These are phyloP conservation scores for Neuroscelio doddi DNA, from an alignment of 2,888 invertebrate species.

Conservation along the genomic window DNA sequence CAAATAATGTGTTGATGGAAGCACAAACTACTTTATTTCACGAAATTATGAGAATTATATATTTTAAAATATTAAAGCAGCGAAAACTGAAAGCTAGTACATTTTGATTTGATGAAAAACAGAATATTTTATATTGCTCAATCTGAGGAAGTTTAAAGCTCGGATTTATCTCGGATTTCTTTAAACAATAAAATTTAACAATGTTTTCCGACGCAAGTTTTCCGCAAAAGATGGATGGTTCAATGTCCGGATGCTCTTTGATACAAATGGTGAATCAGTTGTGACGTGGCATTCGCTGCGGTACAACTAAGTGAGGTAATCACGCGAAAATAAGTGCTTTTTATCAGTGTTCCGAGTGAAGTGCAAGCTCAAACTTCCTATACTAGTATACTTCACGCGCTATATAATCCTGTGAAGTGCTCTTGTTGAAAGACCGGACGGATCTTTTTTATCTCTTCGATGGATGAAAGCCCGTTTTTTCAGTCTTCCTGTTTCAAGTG, in stretches of 20 bases:
- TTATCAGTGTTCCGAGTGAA: conserved; percentile 16
- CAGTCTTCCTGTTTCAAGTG: neutral
- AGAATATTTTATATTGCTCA: too few species aligned
- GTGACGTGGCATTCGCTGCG: neutral
- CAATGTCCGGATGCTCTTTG: neutral
- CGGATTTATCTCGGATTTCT: neutral
- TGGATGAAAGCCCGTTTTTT: neutral
- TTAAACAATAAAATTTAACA: neutral
- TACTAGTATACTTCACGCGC: neutral
- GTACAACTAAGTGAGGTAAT: neutral
- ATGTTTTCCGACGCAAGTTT: neutral
- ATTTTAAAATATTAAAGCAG: too few species aligned
- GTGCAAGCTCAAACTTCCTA: conserved; percentile 12
- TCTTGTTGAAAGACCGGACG: neutral
- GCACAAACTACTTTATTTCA: too few species aligned
- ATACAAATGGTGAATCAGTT: neutral
- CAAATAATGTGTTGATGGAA: too few species aligned
- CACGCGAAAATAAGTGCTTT: neutral
- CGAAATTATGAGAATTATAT: too few species aligned
- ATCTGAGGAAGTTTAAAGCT: too few species aligned
- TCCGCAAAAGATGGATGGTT: neutral
- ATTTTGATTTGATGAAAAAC: too few species aligned
- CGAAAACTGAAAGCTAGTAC: too few species aligned
- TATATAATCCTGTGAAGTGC: conserved; percentile 8
- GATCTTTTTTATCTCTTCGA: neutral